Percentiles rank a stretch among this genome's conserved stretches.
Conservation (phyloP, 2,113 vertebrate species). For the Myrmophylax atrothorax region DNA sequence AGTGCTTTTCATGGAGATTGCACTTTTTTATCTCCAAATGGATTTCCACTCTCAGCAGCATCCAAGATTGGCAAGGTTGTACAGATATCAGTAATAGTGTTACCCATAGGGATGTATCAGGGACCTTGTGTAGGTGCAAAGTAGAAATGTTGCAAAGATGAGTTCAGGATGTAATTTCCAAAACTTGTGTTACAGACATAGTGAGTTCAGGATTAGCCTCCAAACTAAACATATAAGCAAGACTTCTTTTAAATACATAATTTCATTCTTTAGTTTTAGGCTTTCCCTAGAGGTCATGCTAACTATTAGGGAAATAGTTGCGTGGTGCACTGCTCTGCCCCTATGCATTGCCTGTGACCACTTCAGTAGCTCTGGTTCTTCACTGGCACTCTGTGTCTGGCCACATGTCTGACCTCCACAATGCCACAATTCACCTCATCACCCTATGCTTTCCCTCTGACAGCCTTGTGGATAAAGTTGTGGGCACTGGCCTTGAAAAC, state of each 20-base stretch:
- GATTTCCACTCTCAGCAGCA: neutral
- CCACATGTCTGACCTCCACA: neutral
- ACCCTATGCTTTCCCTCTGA: neutral
- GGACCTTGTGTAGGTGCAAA: neutral
- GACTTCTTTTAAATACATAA: neutral
- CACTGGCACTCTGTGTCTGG: neutral
- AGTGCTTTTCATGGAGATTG: neutral
- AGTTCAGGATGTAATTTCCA: neutral
- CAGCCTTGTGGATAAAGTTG: neutral
- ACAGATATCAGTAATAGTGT: accelerated
- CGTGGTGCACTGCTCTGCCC: neutral
- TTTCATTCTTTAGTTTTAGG: neutral
- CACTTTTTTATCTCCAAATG: neutral
- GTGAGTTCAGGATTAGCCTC: neutral
- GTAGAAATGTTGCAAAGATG: neutral
- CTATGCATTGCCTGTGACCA: neutral
- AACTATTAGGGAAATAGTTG: neutral
- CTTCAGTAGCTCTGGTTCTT: neutral
- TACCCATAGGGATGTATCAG: accelerated
- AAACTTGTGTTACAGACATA: neutral
- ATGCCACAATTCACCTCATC: accelerated
- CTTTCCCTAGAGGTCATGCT: neutral
- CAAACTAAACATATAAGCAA: neutral
- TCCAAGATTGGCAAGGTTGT: neutral
- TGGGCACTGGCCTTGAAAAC: neutral